Conservation (phyloP, 2,113 vertebrate species). For the Microtus oregoni region DNA sequence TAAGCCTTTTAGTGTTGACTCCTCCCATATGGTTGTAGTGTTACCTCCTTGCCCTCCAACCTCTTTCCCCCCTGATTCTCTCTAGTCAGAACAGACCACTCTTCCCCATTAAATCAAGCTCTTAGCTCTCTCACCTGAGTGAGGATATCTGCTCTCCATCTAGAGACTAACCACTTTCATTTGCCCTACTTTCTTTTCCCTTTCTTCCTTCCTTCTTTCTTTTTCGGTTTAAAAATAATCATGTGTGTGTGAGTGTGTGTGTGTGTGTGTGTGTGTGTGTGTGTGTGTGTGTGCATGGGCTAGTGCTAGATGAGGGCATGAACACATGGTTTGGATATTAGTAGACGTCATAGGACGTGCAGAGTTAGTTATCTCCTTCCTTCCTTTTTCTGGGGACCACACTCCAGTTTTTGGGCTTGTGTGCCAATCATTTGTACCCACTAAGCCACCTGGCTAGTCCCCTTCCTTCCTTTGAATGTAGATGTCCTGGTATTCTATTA, state of each 20-base stretch:
- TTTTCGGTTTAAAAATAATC: neutral
- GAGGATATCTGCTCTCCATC: neutral
- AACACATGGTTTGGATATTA: neutral
- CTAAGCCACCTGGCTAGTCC: too few species aligned
- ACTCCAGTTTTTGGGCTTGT: neutral
- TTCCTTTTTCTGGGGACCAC: neutral
- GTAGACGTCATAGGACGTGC: rapidly evolving
- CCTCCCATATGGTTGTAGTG: neutral
- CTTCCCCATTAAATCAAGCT: neutral
- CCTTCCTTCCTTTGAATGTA: neutral
- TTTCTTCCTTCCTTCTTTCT: neutral
- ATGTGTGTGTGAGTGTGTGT: neutral
- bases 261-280: neutral
- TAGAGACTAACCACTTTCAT: neutral
- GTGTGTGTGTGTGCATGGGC: rapidly evolving
- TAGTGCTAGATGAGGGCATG: neutral
- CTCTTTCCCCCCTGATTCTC: neutral
- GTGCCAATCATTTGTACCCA: neutral
- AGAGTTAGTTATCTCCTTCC: neutral
- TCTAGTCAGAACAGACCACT: neutral
- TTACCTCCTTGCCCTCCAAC: neutral
- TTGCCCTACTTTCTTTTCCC: neutral
- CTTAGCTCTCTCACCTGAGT: neutral
- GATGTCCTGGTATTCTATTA: neutral
- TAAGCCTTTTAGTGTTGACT: neutral